phyloP scores from a whole-genome alignment of 2,888 invertebrate genomes.

The Drosophila emarginata region DNA sequence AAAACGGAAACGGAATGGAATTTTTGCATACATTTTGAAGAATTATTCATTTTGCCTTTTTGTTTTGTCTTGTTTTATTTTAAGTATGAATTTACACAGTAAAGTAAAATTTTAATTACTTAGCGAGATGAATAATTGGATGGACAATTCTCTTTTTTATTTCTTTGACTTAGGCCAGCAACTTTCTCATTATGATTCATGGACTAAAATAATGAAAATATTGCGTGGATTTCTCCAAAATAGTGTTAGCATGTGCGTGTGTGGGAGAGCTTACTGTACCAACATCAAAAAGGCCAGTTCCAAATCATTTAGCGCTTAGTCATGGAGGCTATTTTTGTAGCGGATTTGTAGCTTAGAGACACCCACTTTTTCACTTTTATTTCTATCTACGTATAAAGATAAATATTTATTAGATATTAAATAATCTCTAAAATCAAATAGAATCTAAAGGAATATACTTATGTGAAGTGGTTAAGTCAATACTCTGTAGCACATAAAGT shows the following conservation, averaged over 20 bases:
- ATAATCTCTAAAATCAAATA: not conserved
- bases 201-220: constrained; percentile 3
- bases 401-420: not conserved
- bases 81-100: constrained; percentile 6
- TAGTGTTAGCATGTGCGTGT: constrained; percentile 18
- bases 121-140: constrained; percentile 40
- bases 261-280: constrained; percentile 50
- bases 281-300: constrained; percentile 47
- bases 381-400: not conserved
- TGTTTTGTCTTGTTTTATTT: not conserved
- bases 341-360: constrained; percentile 67
- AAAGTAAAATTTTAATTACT: constrained; percentile 10
- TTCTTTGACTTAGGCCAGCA: not conserved
- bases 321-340: constrained; percentile 61
- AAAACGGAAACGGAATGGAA: constrained; percentile 53
- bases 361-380: constrained; percentile 44
- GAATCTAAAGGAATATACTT: not conserved
- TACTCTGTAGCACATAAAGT: not conserved
- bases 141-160: constrained; percentile 1
- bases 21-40: constrained; percentile 13
- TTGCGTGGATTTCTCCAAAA: constrained; percentile 39
- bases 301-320: constrained; percentile 55
- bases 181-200: constrained; percentile 3
- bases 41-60: not conserved
- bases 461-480: not conserved